These are phyloP conservation scores for Xiphydria camelus DNA, from an alignment of 2,888 invertebrate species.

Conservation along the genomic window DNA sequence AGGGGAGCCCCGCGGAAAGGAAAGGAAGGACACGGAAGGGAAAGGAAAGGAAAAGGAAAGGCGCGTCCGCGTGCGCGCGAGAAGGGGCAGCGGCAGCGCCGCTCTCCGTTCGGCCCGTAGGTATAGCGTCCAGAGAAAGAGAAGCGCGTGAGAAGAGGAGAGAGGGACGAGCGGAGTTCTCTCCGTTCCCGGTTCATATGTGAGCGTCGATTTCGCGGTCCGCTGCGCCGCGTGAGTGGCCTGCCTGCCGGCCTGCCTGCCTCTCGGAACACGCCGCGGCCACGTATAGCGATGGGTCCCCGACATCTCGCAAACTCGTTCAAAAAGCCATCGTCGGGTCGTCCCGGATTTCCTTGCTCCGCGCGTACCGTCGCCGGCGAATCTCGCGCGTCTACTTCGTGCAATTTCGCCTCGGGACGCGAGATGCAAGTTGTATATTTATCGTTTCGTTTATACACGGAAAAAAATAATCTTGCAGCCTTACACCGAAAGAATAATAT, in stretches of 20 bases:
- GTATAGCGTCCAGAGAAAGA: slow-evolving; percentile 10
- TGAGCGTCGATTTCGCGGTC: slow-evolving; percentile 58
- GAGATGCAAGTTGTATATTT: too few relatives aligned
- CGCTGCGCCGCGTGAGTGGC: slow-evolving; percentile 55
- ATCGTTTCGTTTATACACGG: too few relatives aligned
- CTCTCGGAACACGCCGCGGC: slow-evolving; percentile 7
- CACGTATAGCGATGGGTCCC: slow-evolving; percentile 35
- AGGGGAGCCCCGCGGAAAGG: slow-evolving; percentile 11
- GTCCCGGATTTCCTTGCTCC: too few relatives aligned
- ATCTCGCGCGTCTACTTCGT: too few relatives aligned
- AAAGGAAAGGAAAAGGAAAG: slow-evolving; percentile 20
- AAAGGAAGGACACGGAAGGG: slow-evolving; percentile 16
- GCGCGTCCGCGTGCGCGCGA: slow-evolving; percentile 3
- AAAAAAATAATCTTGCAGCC: too few relatives aligned
- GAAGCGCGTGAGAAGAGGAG: slow-evolving; percentile 5
- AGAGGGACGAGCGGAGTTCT: slow-evolving; percentile 18
- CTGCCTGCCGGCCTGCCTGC: slow-evolving; percentile 35
- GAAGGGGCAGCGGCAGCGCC: not conserved
- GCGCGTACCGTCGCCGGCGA: too few relatives aligned
- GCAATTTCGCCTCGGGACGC: too few relatives aligned
- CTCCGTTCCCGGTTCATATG: slow-evolving; percentile 51
- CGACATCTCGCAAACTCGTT: slow-evolving; percentile 39
- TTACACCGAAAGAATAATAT: too few relatives aligned
- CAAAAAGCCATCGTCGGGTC: too few relatives aligned
- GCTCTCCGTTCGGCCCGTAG: too few relatives aligned